Base-by-base conservation (phyloP, 1,140 invertebrate genomes). In the Cydia splendana region DNA sequence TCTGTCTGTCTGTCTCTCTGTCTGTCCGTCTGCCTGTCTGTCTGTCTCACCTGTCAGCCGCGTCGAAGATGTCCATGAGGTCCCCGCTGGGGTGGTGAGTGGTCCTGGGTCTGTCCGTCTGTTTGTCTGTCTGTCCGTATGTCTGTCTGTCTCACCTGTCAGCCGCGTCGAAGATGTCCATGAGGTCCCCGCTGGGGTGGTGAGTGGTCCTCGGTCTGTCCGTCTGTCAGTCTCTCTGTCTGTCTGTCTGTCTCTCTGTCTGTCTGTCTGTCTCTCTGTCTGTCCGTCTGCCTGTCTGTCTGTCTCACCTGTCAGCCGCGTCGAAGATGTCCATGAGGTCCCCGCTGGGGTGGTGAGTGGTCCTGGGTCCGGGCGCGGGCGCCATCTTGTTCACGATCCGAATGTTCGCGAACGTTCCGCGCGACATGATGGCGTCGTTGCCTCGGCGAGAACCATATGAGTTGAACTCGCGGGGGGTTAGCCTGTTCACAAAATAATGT, bases 391-490 rank as follows among this genome's bases (percentile, higher is more conserved):
- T 99, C 1, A 99, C 95, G 30, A 99, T 93, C 20, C 99, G 96
- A 89, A 99, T 99, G 93, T 99, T 99, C 51, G 98, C 99, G 93
- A 99, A 99, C 0, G 99, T 99, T 18, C 99, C 98, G 42, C 99
- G 95, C 0, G 96, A 96, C 99, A 99, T 99, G 12, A 99, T 96
- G 28, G 96, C 98, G 93, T 99, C 98, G 91, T 99, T 98, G 45
- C 99, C 99, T 85, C 99, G 95, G 13, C 99, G 95, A 1, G 98
- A 98, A 0, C 99, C 99, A 93, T 99, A 99, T 0, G 98, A 99
- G 94, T 99, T 99, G 90, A 99, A 99, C 84, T 99, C 98, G 80
- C 96, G 95, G 0, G 98, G 98, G 0, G 97, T 97, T 4, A 99
- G 91, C 2, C 97, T 98, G 85, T 15, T 30, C 4, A 30, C 92